Conservation (phyloP, 2,888 invertebrate species). For the Drosophila mimetica region DNA sequence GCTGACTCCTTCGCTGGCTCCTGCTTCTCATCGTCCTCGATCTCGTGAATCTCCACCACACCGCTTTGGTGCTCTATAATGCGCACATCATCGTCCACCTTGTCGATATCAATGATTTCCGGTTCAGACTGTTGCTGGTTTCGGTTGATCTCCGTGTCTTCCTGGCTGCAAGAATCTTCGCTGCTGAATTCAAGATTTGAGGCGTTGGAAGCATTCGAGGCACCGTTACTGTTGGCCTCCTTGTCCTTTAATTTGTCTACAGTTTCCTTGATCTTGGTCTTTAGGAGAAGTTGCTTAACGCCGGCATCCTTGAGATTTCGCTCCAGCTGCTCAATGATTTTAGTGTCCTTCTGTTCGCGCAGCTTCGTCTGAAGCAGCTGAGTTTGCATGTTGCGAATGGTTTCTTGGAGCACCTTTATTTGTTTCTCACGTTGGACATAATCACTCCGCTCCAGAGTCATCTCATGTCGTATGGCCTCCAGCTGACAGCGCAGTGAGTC, state of each 20-base stretch:
- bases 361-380: constrained; percentile 83
- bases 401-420: constrained; percentile 87
- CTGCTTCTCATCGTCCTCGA: constrained; percentile 66
- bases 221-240: constrained; percentile 65
- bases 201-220: constrained; percentile 43
- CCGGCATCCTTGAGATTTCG: constrained; percentile 83
- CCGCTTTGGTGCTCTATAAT: constrained; percentile 75
- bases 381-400: constrained; percentile 84
- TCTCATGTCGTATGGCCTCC: constrained; percentile 97
- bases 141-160: constrained; percentile 25
- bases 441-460: constrained; percentile 93
- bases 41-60: constrained; percentile 72
- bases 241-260: constrained; percentile 73
- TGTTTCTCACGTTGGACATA: constrained; percentile 94
- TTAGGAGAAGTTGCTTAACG: constrained; percentile 83
- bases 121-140: constrained; percentile 33
- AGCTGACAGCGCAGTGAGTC: constrained; percentile 95
- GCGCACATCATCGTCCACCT: constrained; percentile 79
- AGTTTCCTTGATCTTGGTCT: constrained; percentile 83
- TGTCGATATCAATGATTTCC: constrained; percentile 79
- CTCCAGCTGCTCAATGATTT: constrained; percentile 82
- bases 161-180: constrained; percentile 45
- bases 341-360: constrained; percentile 82
- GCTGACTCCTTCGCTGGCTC: constrained; percentile 24
- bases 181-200: constrained; percentile 57